Conservation (phyloP, 2,113 vertebrate species). For the Hippocampus barbouri region DNA sequence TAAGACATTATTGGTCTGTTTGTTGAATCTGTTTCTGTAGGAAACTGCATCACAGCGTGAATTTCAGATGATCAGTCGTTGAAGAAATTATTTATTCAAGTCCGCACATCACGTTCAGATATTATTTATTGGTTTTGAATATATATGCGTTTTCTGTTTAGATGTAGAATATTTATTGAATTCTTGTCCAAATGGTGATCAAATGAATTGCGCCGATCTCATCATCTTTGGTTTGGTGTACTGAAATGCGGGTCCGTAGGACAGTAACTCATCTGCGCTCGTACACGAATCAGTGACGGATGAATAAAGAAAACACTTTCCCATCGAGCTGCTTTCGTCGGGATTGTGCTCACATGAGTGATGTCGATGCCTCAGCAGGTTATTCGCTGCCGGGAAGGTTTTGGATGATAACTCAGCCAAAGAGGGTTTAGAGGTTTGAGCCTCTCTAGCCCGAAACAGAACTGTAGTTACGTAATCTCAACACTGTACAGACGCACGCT, state of each 20-base stretch:
- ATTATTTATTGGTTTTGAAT: slow-evolving; percentile 13
- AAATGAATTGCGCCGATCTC: slow-evolving; percentile 12
- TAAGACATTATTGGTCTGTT: neutral
- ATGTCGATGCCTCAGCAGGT: slow-evolving; percentile 4
- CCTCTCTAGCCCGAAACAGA: slow-evolving; percentile 1
- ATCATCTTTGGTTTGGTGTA: neutral
- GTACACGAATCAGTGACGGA: neutral
- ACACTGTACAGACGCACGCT: neutral
- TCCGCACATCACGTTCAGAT: neutral
- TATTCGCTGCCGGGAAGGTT: slow-evolving; percentile 1
- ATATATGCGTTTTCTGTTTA: slow-evolving; percentile 1
- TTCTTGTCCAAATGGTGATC: slow-evolving; percentile 28
- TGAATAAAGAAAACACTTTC: neutral
- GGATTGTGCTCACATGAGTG: neutral
- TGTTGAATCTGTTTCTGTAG: no score
- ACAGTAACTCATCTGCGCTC: neutral
- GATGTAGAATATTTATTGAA: slow-evolving; percentile 27
- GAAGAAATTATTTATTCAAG: slow-evolving; percentile 7
- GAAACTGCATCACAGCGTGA: neutral
- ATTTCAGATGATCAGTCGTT: slow-evolving; percentile 1
- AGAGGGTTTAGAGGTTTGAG: neutral
- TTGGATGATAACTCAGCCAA: slow-evolving; percentile 1
- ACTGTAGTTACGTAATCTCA: slow-evolving; percentile 2
- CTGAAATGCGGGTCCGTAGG: neutral
- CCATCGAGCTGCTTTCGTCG: neutral